These are phyloP conservation scores for Caenorhabditis parvicauda DNA, from an alignment of 2,888 invertebrate genomes.

Conservation along the genomic window DNA sequence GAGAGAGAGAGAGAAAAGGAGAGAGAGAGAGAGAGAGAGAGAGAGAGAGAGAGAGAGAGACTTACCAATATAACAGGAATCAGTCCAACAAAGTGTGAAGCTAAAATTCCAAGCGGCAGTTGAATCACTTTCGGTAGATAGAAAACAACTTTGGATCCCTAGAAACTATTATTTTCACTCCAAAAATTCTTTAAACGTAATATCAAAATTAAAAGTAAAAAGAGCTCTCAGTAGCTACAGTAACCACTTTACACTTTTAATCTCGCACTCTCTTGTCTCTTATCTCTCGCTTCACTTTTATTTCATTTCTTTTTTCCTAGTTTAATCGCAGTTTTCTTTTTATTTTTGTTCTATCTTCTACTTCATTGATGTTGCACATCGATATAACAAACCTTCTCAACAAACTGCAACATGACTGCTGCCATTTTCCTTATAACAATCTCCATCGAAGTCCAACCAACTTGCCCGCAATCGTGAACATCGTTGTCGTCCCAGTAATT, in stretches of 20 bases:
- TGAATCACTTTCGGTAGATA: conserved; percentile 97
- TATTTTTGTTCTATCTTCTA: too few species aligned
- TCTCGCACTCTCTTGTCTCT: neutral
- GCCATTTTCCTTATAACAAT: conserved; percentile 27
- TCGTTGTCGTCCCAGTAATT: conserved; percentile 47
- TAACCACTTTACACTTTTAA: too few species aligned
- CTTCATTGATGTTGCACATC: conserved; percentile 2
- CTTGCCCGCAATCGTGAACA: conserved; percentile 41
- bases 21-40: neutral
- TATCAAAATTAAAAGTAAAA: neutral
- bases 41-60: conserved; percentile 31
- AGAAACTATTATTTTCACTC: neutral
- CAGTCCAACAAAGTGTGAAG: conserved; percentile 89
- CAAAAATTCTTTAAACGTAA: too few species aligned
- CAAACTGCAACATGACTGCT: conserved; percentile 9
- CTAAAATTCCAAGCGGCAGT: conserved; percentile 84
- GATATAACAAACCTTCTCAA: conserved; percentile 2
- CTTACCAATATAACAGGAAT: conserved; percentile 89
- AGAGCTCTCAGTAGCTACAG: too few species aligned
- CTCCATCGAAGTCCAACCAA: conserved; percentile 28
- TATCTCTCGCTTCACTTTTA: neutral
- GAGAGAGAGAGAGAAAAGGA: neutral
- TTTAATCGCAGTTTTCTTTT: neutral
- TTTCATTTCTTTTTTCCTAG: neutral
- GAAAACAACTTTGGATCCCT: conserved; percentile 87